Evolutionary conservation across 1,140 invertebrate genomes (phyloP).

Genomic region (Drosophila sechellia): DNA sequence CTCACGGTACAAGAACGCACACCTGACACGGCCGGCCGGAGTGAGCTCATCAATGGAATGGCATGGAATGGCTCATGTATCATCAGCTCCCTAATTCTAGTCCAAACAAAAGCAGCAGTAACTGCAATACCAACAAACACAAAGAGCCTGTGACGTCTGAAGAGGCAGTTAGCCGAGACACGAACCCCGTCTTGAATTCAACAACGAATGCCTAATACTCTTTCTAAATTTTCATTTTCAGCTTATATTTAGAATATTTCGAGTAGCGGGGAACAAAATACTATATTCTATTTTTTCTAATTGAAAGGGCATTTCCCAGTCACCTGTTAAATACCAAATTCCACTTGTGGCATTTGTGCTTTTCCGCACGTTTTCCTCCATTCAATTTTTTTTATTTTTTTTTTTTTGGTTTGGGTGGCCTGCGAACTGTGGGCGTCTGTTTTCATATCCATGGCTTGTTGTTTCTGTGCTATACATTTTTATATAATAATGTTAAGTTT

Average conservation of each 20-base stretch:
- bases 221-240: background rate
- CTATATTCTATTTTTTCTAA: background rate
- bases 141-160: conserved; percentile 37
- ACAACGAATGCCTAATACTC: background rate
- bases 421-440: conserved; percentile 43
- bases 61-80: conserved; percentile 50
- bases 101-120: conserved; percentile 29
- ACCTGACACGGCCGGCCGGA: conserved; percentile 22
- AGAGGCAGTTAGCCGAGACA: conserved; percentile 31
- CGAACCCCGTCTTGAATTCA: background rate
- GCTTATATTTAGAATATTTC: background rate
- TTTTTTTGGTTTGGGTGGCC: conserved; percentile 7
- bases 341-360: conserved; percentile 26
- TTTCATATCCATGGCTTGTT: conserved; percentile 49
- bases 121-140: conserved; percentile 29
- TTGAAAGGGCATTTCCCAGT: background rate
- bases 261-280: too few species aligned
- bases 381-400: background rate
- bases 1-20: conserved; percentile 14
- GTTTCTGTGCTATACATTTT: conserved; percentile 32
- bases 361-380: conserved; percentile 47
- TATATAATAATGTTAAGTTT: conserved; percentile 55
- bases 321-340: conserved; percentile 2
- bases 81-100: conserved; percentile 33
- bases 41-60: conserved; percentile 70